Evolutionary conservation across 2,797 vertebrate species (phyloP), one percentile per base, ranked within the genome.

Genomic region (Hyperoplus immaculatus): DNA sequence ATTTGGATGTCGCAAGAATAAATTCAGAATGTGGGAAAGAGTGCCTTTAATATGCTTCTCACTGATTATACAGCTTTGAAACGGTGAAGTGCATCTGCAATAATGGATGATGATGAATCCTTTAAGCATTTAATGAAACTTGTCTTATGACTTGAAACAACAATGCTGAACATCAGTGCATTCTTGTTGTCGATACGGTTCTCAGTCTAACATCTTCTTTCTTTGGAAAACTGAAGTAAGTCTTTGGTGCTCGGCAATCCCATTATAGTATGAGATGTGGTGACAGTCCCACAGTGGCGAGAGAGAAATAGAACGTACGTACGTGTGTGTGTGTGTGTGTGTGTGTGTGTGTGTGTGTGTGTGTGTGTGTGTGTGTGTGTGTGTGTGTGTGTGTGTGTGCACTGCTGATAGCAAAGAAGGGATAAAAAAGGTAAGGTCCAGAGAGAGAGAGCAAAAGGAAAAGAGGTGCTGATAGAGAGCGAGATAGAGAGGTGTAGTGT

Each of bases 401-500:
- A 15, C 15, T 58, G 42, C 63, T 75, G 72, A 85, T 78, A 75
- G 82, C 18, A 49, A 78, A 77, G 62, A 75, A 64, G 50, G 75
- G 79, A 78, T 59, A 75, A 82, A 82, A 83, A 83, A 75, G 71
- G 72, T 62, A 66, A n/a, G 64, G 77, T 81, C 84, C 78, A 62
- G 75, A 65, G 87, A 62, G 75, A 65, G 87, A 88, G 86, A 84
- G 79, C 66, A 66, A 65, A 59, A 69, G 67, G 66, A 62, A 81
- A 76, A 78, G 68, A 83, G 69, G 82, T 72, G 70, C 21, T 75
- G 82, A 87, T 75, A 67, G 72, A 84, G 42, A 69, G 64, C 51
- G 73, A 81, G 89, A 88, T 91, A 75, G 64, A 87, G 69, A 86
- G 75, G 80, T 85, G 79, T 67, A 45, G 73, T 67, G 69, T 65